phyloP scores from a whole-genome alignment of 2,888 invertebrate genomes.

The Synergus umbraculus region DNA sequence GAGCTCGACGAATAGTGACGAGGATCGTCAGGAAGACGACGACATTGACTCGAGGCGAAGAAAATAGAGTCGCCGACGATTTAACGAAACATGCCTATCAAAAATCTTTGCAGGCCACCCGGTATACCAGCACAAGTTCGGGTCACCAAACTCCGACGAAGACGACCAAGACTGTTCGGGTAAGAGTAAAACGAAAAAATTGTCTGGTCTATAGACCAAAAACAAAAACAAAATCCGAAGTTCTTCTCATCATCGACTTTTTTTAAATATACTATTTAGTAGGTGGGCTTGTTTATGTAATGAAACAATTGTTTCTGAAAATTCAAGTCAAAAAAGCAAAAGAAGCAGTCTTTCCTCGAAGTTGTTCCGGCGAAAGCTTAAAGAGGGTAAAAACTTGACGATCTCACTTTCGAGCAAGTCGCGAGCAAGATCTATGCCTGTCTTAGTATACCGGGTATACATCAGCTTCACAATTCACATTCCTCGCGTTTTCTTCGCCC shows the following conservation, averaged over 20 bases:
- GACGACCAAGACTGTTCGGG: slow-evolving; percentile 87
- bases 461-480: slow-evolving; percentile 41
- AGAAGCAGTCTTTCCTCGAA: slow-evolving; percentile 12
- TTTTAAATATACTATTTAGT: background rate
- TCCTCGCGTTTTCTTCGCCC: slow-evolving; percentile 44
- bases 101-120: slow-evolving; percentile 79
- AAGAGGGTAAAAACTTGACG: slow-evolving; percentile 27
- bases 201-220: background rate
- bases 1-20: slow-evolving; percentile 90
- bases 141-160: slow-evolving; percentile 77
- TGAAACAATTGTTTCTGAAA: slow-evolving; percentile 5
- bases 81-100: slow-evolving; percentile 80
- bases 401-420: slow-evolving; percentile 39
- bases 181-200: slow-evolving; percentile 76
- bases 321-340: background rate
- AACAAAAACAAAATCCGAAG: background rate
- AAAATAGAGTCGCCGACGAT: slow-evolving; percentile 87
- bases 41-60: slow-evolving; percentile 91
- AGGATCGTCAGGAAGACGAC: slow-evolving; percentile 93
- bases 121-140: slow-evolving; percentile 58
- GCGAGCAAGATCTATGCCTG: background rate
- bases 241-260: background rate
- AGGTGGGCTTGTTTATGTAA: background rate
- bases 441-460: background rate
- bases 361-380: slow-evolving; percentile 37